These are phyloP conservation scores for Poeciliopsis presidionis DNA, from an alignment of 2,797 vertebrate species.

Conservation along the genomic window DNA sequence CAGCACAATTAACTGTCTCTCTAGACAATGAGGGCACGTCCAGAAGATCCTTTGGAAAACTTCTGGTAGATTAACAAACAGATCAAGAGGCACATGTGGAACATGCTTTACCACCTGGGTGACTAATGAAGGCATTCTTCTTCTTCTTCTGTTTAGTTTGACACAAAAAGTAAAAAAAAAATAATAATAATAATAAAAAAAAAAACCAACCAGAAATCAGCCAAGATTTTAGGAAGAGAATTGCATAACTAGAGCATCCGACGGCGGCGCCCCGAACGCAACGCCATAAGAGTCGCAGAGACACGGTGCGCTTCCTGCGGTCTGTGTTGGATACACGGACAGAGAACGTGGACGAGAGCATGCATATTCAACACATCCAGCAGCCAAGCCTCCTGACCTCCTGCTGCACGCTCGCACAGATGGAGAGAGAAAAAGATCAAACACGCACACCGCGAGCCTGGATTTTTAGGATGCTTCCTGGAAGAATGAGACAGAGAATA, in stretches of 20 bases:
- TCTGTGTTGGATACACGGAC: not conserved
- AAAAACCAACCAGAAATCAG: not conserved
- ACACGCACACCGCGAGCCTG: not conserved
- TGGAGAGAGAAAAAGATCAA: not conserved
- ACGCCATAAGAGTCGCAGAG: not conserved
- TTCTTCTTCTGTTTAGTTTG: too few relatives aligned
- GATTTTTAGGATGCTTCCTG: not conserved
- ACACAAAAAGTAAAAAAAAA: too few relatives aligned
- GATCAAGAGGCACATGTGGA: too few relatives aligned
- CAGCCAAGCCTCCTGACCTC: not conserved
- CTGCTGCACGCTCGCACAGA: not conserved
- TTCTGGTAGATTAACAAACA: not conserved
- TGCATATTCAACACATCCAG: constrained; percentile 7
- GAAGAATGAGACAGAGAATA: not conserved
- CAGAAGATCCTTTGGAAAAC: not conserved
- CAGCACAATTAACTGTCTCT: not conserved
- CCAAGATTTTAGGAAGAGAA: not conserved
- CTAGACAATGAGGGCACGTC: not conserved
- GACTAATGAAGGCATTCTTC: too few relatives aligned
- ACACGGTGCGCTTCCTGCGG: not conserved
- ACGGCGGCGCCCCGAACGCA: not conserved
- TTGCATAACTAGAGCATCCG: not conserved
- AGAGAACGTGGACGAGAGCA: not conserved
- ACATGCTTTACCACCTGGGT: too few relatives aligned
- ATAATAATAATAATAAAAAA: too few relatives aligned